A percentile compares a stretch with the other conserved stretches of the same genome.
Conservation (phyloP, 2,888 invertebrate genomes). For the Troilus luridus region DNA sequence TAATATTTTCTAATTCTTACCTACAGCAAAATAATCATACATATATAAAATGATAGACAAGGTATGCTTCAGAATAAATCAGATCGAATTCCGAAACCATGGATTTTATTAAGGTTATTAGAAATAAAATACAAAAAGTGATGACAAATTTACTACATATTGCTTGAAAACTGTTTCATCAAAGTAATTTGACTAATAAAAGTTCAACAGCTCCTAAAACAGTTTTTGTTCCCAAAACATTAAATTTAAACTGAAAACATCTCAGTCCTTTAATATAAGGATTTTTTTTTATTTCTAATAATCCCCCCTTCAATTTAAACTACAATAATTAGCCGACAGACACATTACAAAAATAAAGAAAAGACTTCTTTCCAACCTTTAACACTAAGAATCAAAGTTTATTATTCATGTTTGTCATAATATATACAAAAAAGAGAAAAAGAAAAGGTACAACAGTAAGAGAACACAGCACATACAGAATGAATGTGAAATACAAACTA, state of each 20-base stretch:
- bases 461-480: conserved; percentile 38
- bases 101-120: neutral
- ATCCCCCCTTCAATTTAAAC: neutral
- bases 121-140: neutral
- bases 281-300: neutral
- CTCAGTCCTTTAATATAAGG: neutral
- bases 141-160: neutral
- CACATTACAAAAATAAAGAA: conserved; percentile 48
- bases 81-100: neutral
- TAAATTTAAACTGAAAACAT: neutral
- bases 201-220: neutral
- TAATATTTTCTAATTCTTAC: neutral
- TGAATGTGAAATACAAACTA: conserved; percentile 13
- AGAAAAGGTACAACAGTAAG: conserved; percentile 33
- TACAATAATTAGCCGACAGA: conserved; percentile 11
- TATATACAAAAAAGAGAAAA: conserved; percentile 26
- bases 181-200: neutral
- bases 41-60: neutral
- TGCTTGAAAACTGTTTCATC: neutral
- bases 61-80: neutral
- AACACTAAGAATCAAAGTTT: conserved; percentile 32
- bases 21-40: neutral
- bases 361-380: conserved; percentile 36
- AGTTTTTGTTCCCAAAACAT: neutral
- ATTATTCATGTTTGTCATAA: conserved; percentile 21